Evolutionary conservation across 1,140 invertebrate genomes (phyloP), one percentile per base, ranked within the genome.

Genomic region (Ceratina japonica): DNA sequence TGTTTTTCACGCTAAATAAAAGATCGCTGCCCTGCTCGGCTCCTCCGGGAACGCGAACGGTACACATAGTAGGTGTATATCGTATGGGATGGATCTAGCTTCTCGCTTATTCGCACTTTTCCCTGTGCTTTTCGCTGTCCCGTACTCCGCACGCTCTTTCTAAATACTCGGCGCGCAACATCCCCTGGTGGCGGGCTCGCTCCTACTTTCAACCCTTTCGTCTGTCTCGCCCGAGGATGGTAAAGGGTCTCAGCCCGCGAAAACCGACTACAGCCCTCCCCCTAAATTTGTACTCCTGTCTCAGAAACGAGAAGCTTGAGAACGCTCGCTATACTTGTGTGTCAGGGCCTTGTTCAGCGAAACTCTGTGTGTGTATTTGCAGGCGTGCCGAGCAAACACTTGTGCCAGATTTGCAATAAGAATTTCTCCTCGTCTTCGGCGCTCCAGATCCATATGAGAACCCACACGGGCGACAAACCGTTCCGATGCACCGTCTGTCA

Each of bases 391-490:
- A 94, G 93, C 90, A 99, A 99, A 93, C 98, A 99, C 93, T 96
- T 98, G 91, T 99, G 98, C 94, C 95, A 96, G 90, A 97, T 98
- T 90, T 99, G 98, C 94, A 96, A 97, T 93, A 99, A 99, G 94
- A 98, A 98, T 94, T 99, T 99, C 94, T 98, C 97, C 51, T 98
- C 97, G 80, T 98, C 97, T 85, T 98, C 97, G 87, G 98, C 98
- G 78, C 94, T 98, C 80, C 98, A 99, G 93, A 99, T 99, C 88
- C 98, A 99, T 93, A 98, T 99, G 96, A 94, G 98, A 89, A 99
- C 98, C 2, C 98, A 99, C 93, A 99, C 98, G 16, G 98, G 98
- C 12, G 98, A 99, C 94, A 98, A 98, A 91, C 98, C 98, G 5
- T 99, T 99, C 94, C 96, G 97, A 91, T 99, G 98, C 93, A 97